These are phyloP conservation scores for Branchipolynoe longqiensis DNA, from an alignment of 2,888 invertebrate species.

Conservation along the genomic window DNA sequence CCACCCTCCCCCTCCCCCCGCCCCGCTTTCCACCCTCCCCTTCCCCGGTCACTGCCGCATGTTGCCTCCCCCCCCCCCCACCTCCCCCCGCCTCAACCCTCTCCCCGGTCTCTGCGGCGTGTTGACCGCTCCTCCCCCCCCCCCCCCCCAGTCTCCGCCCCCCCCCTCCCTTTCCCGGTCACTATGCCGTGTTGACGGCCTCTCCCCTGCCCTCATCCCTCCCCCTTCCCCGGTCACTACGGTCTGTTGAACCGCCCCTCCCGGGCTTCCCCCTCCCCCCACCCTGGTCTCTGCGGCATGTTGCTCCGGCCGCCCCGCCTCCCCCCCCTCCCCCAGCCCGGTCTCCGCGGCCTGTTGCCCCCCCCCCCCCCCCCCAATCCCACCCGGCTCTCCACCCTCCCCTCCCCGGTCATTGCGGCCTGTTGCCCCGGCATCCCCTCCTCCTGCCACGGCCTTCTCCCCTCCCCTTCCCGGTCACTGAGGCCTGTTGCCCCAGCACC, in stretches of 20 bases:
- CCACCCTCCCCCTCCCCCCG: neutral
- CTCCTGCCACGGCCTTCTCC: neutral
- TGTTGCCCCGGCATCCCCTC: neutral
- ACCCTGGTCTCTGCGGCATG: neutral
- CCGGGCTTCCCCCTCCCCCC: neutral
- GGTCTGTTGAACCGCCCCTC: neutral
- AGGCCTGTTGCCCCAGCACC: neutral
- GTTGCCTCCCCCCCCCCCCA: neutral
- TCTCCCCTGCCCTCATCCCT: neutral
- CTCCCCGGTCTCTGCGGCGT: neutral
- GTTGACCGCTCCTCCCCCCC: neutral
- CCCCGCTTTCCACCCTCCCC: neutral
- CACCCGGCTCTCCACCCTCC: neutral
- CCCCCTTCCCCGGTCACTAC: too few relatives aligned
- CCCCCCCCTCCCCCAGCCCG: neutral
- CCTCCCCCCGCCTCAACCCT: neutral
- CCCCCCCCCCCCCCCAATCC: neutral
- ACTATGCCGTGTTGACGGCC: neutral
- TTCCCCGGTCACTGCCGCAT: neutral
- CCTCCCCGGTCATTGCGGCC: neutral
- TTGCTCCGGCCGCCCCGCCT: neutral
- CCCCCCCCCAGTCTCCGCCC: neutral
- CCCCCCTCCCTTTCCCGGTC: neutral
- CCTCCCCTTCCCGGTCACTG: neutral
- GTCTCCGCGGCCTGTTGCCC: too few relatives aligned